phyloP scores from a whole-genome alignment of 1,140 invertebrate genomes.

The Globodera rostochiensis region DNA sequence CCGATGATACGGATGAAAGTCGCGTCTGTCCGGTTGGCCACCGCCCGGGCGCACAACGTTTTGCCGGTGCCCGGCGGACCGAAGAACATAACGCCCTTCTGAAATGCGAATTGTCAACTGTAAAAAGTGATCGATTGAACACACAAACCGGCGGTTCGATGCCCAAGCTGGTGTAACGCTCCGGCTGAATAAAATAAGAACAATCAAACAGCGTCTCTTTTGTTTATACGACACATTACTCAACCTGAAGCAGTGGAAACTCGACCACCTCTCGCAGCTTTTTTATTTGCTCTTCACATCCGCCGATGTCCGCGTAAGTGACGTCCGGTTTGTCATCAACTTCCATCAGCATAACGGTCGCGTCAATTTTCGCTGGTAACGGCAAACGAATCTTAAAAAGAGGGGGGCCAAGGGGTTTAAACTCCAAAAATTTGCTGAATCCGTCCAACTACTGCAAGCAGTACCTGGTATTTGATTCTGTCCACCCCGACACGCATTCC shows the following conservation, averaged over 20 bases:
- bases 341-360: constrained; percentile 99
- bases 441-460: neutral
- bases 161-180: constrained; percentile 96
- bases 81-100: constrained; percentile 92
- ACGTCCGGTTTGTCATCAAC: constrained; percentile 99
- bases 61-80: constrained; percentile 97
- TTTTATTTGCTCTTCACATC: constrained; percentile 92
- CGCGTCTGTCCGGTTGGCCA: constrained; percentile 95
- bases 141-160: constrained; percentile 83
- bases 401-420: neutral
- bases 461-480: constrained; percentile 79
- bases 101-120: neutral
- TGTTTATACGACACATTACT: constrained; percentile 22
- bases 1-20: constrained; percentile 99
- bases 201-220: constrained; percentile 8
- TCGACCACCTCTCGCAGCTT: constrained; percentile 98
- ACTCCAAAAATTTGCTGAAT: neutral
- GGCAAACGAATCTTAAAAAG: constrained; percentile 97
- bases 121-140: neutral
- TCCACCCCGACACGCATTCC: constrained; percentile 99
- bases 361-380: constrained; percentile 97
- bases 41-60: constrained; percentile 92
- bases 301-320: constrained; percentile 96
- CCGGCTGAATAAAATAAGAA: constrained; percentile 76
- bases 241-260: constrained; percentile 91